Evolutionary conservation across 2,113 vertebrate genomes (phyloP).

Genomic region (Phalacrocorax pelagicus): DNA sequence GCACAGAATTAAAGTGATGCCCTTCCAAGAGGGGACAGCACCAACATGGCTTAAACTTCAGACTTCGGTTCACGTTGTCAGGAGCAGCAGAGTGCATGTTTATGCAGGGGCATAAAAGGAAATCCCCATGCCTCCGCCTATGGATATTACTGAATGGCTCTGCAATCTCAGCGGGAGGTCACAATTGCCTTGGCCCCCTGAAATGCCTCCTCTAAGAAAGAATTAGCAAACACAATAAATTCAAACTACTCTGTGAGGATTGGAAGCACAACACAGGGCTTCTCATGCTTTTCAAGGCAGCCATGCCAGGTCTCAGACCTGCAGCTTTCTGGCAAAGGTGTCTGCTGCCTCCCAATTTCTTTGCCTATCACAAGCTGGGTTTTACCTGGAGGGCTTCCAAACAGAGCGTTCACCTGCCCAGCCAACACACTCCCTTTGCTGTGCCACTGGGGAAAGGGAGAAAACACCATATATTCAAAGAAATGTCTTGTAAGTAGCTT

Average conservation of each 20-base stretch:
- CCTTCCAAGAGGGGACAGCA: background rate
- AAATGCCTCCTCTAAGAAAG: background rate
- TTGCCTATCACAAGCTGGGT: background rate
- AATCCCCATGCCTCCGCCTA: background rate
- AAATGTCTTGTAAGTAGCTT: background rate
- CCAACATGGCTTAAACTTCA: background rate
- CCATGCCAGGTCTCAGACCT: background rate
- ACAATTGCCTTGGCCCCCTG: background rate
- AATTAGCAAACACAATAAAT: background rate
- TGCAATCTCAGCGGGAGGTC: background rate
- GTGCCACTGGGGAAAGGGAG: background rate
- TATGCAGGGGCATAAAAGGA: background rate
- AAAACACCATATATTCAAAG: background rate
- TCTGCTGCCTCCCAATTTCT: background rate
- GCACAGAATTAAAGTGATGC: background rate
- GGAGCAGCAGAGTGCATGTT: background rate
- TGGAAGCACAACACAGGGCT: fast-evolving
- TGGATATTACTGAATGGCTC: background rate
- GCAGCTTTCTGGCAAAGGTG: background rate
- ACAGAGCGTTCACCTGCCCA: background rate
- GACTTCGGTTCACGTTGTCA: background rate
- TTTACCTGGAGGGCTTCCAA: background rate
- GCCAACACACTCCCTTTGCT: background rate
- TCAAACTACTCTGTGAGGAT: fast-evolving
- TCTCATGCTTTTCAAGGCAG: background rate